These are phyloP conservation scores for Diogma glabrata DNA, from an alignment of 2,888 invertebrate genomes.

Conservation along the genomic window DNA sequence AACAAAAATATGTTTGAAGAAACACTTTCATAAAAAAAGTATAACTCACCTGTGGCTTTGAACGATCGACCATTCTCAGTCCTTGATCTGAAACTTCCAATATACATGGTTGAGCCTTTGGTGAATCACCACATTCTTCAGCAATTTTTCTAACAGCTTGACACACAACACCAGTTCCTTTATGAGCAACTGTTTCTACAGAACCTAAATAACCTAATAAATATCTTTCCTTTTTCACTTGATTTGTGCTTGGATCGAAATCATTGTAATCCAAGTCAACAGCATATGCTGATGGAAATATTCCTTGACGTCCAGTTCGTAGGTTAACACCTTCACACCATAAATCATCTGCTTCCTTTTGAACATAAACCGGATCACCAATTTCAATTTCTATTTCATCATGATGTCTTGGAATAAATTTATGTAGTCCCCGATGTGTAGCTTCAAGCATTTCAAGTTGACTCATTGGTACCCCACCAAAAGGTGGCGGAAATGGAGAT, in stretches of 20 bases:
- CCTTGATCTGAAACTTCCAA: slow-evolving; percentile 94
- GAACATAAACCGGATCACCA: slow-evolving; percentile 93
- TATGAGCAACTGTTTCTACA: slow-evolving; percentile 90
- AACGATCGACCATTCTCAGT: slow-evolving; percentile 86
- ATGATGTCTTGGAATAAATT: slow-evolving; percentile 88
- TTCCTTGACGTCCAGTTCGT: slow-evolving; percentile 83
- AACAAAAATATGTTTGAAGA: too few relatives aligned
- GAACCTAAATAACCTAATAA: slow-evolving; percentile 90
- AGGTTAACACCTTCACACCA: slow-evolving; percentile 98
- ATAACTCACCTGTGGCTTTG: slow-evolving; percentile 40
- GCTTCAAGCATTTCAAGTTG: slow-evolving; percentile 81
- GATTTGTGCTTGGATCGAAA: slow-evolving; percentile 77
- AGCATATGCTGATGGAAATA: slow-evolving; percentile 94
- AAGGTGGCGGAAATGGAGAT: slow-evolving; percentile 51
- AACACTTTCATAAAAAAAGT: too few relatives aligned
- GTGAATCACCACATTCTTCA: slow-evolving; percentile 53
- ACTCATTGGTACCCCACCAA: slow-evolving; percentile 66
- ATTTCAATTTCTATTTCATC: slow-evolving; percentile 96
- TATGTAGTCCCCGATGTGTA: slow-evolving; percentile 90
- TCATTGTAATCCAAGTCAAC: slow-evolving; percentile 95
- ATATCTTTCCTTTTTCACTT: slow-evolving; percentile 77
- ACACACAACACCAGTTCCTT: slow-evolving; percentile 91
- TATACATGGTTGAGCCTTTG: slow-evolving; percentile 71
- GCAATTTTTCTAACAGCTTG: slow-evolving; percentile 83
- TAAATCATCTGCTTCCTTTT: slow-evolving; percentile 90